Base-by-base conservation (phyloP, 2,888 invertebrate species). In the Phanerotoma sp. region DNA sequence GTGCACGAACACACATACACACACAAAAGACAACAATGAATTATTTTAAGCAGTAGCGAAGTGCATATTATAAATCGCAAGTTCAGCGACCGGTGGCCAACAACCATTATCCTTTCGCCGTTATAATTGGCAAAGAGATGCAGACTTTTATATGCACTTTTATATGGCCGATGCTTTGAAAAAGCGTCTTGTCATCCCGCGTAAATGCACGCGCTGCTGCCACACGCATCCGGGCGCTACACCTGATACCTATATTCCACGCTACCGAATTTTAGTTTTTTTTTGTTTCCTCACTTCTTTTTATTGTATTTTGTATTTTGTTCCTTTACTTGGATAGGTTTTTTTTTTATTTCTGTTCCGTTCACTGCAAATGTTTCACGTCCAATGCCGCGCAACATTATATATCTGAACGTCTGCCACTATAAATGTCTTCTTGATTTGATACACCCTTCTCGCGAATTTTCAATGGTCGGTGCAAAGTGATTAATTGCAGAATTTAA, bases 141-240 rank as follows among this genome's bases (percentile, higher is more conserved):
- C 20, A 35, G 41, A 33, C 38, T 41, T 30, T 22, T 46, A 48
- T 38, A 20, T 28, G 45, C 44, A 33, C 30, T n/a, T n/a, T n/a
- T n/a, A n/a, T n/a, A n/a, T 30, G 49, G 13, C 18, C 38, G 21
- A 40, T 40, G 35, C 33, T 41, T 10, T 41, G 59, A 63, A 71
- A 75, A 76, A 75, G 66, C 68, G 76, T 66, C 71, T 63, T 72
- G 76, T 76, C 76, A 76, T 74, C 61, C 66, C 64, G 66, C 68
- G 67, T 74, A 73, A 74, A 73, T 74, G 70, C 68, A 67, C 63
- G 37, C 48, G 28, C 49, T 25, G 35, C 18, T 22, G 37, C 33
- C 40, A 30, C 37, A 48, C 38, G 54, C 53, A 56, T 46, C 47
- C 51, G 48, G 21, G 32, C 42, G 21, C 25, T 32, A 33, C 21